phyloP scores from a whole-genome alignment of 2,113 vertebrate species.

The Lepidothrix coronata region DNA sequence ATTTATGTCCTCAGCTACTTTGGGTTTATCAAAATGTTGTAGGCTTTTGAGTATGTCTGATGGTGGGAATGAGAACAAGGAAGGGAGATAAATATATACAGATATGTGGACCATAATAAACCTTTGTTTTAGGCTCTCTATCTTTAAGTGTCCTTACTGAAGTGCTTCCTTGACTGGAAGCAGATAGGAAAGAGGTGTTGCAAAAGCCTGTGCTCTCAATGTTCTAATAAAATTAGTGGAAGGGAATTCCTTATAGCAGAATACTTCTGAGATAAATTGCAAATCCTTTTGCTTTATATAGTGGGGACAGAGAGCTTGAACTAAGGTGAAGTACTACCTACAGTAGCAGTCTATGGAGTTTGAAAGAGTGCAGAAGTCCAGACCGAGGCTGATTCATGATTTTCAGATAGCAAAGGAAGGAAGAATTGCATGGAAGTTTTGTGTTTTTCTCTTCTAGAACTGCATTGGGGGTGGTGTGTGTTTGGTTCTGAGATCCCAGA shows the following conservation, averaged over 20 bases:
- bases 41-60: neutral
- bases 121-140: neutral
- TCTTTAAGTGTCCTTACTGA: neutral
- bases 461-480: neutral
- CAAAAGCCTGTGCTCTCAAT: neutral
- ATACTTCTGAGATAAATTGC: neutral
- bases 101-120: neutral
- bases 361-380: neutral
- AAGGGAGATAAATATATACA: neutral
- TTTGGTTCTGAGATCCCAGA: neutral
- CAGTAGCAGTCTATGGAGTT: neutral
- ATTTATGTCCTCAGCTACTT: neutral
- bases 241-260: neutral
- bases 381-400: neutral
- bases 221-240: neutral
- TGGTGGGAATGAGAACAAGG: neutral
- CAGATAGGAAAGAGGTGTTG: neutral
- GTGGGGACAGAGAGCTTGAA: neutral
- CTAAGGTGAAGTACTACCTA: neutral
- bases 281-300: neutral
- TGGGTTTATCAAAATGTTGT: constrained; percentile 28
- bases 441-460: neutral
- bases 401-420: neutral
- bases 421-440: neutral
- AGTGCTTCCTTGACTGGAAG: neutral